Conservation (phyloP, 64 coral and sea anemone species). For the Montipora sp. region DNA sequence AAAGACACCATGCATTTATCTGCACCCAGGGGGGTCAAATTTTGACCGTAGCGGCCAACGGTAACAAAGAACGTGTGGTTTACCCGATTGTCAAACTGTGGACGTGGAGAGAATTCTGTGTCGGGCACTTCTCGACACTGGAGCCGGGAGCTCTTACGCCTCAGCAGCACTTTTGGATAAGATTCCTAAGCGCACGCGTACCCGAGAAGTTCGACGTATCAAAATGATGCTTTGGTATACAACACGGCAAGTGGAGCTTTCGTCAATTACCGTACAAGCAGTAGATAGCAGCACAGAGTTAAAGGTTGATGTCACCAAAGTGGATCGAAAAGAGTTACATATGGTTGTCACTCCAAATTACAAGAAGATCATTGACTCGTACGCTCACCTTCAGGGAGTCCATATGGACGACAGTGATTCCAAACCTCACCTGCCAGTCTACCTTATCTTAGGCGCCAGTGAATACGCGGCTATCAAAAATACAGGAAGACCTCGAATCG, state of each 20-base stretch:
- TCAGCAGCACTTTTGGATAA: slow-evolving; percentile 4
- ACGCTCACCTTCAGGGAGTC: not conserved
- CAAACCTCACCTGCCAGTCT: no score
- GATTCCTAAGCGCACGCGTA: not conserved
- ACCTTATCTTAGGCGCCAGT: not conserved
- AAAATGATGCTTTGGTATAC: slow-evolving; percentile 38
- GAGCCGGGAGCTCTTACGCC: slow-evolving; percentile 32
- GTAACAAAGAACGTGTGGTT: no score
- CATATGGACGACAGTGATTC: not conserved
- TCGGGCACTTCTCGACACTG: no score
- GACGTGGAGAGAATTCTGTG: no score
- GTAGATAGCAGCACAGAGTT: not conserved
- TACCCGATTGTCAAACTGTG: no score
- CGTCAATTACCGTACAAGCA: not conserved
- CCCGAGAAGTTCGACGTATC: slow-evolving; percentile 3
- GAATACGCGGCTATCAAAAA: slow-evolving; percentile 11
- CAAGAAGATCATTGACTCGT: not conserved
- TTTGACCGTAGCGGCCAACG: no score
- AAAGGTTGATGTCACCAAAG: no score
- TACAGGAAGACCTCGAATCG: not conserved
- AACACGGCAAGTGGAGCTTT: slow-evolving; percentile 18
- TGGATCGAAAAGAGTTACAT: not conserved
- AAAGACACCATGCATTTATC: no score
- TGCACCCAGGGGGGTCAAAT: no score
- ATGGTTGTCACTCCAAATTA: not conserved